Evolutionary conservation across 53 echinoderm and acorn worm species (phyloP).

Genomic region (Luidia sarsii): DNA sequence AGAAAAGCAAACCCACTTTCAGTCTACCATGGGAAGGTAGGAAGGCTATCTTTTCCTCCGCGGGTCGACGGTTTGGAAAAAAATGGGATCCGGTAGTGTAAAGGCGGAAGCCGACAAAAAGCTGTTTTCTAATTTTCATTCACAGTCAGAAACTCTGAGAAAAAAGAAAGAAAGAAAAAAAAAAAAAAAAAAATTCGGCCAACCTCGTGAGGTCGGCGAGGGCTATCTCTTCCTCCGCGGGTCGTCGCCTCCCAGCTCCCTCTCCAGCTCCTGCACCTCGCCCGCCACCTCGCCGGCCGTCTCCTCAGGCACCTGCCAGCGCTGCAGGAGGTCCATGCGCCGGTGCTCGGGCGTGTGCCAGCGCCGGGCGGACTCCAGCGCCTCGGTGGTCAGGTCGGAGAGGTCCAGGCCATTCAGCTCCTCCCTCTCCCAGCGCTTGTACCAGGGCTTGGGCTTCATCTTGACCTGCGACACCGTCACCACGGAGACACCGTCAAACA

Average conservation of each 20-base stretch:
- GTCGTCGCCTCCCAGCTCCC: constrained; percentile 21
- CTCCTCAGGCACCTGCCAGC: constrained; percentile 67
- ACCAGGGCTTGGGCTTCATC: constrained; percentile 95
- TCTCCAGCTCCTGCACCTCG: constrained; percentile 75
- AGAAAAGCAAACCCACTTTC: too few relatives aligned
- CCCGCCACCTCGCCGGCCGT: constrained; percentile 53
- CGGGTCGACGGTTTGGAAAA: too few relatives aligned
- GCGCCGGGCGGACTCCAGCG: constrained; percentile 54
- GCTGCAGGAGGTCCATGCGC: constrained; percentile 76
- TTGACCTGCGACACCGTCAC: constrained; percentile 85
- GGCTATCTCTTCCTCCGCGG: constrained; percentile 30
- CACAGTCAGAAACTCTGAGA: too few relatives aligned
- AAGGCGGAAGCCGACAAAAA: too few relatives aligned
- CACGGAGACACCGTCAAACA: too few relatives aligned
- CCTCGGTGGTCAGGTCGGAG: constrained; percentile 60
- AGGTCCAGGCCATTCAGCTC: constrained; percentile 77
- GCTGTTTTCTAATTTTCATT: too few relatives aligned
- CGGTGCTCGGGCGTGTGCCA: constrained; percentile 69
- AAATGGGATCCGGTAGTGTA: too few relatives aligned
- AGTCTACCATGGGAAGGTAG: too few relatives aligned
- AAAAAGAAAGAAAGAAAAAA: too few relatives aligned
- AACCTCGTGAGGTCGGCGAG: too few relatives aligned
- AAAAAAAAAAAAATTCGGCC: too few relatives aligned
- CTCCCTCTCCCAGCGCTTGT: constrained; percentile 82
- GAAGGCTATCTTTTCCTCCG: constrained; percentile 15